Evolutionary conservation across 2,888 invertebrate genomes (phyloP).

Genomic region (Drosophila putrida): DNA sequence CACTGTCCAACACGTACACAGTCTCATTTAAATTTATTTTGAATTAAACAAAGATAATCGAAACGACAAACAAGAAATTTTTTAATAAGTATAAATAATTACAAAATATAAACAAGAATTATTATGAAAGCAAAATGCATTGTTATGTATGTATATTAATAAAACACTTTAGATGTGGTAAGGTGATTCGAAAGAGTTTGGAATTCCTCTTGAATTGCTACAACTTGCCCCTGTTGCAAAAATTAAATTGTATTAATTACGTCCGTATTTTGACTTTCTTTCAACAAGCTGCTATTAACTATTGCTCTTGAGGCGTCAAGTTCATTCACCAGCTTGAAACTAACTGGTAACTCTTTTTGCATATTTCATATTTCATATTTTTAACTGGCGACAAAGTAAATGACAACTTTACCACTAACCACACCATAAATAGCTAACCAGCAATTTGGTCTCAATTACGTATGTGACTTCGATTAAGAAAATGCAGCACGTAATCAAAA

Average conservation of each 20-base stretch:
- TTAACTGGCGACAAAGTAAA: conserved; percentile 25
- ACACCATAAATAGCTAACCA: conserved; percentile 40
- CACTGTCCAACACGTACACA: background rate
- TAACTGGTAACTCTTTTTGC: conserved; percentile 54
- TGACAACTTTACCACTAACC: conserved; percentile 41
- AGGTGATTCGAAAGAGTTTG: background rate
- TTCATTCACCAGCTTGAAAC: conserved; percentile 63
- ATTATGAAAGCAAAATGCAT: background rate
- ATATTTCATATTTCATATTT: conserved; percentile 45
- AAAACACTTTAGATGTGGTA: background rate
- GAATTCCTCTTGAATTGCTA: background rate
- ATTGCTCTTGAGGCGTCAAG: conserved; percentile 10
- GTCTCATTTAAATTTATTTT: too few species aligned
- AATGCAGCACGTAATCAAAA: conserved; percentile 77
- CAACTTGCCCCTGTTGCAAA: background rate
- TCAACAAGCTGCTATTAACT: conserved; percentile 28
- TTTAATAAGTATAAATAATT: too few species aligned
- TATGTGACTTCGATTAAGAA: conserved; percentile 54
- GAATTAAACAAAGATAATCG: too few species aligned
- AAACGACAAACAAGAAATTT: too few species aligned
- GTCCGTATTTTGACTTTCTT: conserved; percentile 53
- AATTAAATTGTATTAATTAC: conserved; percentile 32
- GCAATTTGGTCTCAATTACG: conserved; percentile 69
- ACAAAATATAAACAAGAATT: background rate
- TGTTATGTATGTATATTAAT: background rate